Evolutionary conservation across 1,140 invertebrate species (phyloP), one percentile per base, ranked within the genome.

Genomic region (Bradynema listronoti): DNA sequence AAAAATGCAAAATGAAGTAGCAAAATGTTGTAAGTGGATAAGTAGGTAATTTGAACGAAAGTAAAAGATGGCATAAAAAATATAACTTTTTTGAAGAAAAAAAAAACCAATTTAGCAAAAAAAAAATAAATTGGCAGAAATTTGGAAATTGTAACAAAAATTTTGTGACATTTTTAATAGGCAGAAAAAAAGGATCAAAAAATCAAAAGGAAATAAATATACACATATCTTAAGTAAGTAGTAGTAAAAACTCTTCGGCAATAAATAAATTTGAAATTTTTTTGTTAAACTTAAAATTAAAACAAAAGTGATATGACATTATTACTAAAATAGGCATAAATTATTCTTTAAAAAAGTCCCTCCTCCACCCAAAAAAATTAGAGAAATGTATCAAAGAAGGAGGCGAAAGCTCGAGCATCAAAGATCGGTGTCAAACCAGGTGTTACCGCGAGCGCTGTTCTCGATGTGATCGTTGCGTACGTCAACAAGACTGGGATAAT

Each of bases 391-490:
- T 24, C 6, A 25, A 45, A 24, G 27, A 5, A 22, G 27, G 27
- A 45, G n/a, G 50, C 29, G 1, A 36, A 11, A 52, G 9, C 14
- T 33, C 5, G 11, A 22, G 4, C 4, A 27, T 67, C 33, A 65
- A 33, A 65, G 51, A 42, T 67, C 65, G 4, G 65, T 67, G 41
- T 72, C 68, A 53, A 68, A 68, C 66, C 66, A 68, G 4, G 66
- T 65, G n/a, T 68, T 60, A 61, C 57, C 66, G 22, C 72, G 58
- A 22, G 39, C 43, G 24, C 19, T 70, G 16, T 53, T 63, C 24
- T 68, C 68, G 46, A 68, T 66, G 14, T 60, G 61, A 14, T 69
- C 67, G 27, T 69, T 43, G n/a, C 63, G 50, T 29, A 73, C 51
- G 24, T 69, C 65, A 19, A 55, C 67, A 24, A 71, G 30, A n/a